A percentile compares a stretch with the other conserved stretches of the same genome.
phyloP scores from a whole-genome alignment of 1,140 invertebrate species.

The Agraylea sexmaculata region DNA sequence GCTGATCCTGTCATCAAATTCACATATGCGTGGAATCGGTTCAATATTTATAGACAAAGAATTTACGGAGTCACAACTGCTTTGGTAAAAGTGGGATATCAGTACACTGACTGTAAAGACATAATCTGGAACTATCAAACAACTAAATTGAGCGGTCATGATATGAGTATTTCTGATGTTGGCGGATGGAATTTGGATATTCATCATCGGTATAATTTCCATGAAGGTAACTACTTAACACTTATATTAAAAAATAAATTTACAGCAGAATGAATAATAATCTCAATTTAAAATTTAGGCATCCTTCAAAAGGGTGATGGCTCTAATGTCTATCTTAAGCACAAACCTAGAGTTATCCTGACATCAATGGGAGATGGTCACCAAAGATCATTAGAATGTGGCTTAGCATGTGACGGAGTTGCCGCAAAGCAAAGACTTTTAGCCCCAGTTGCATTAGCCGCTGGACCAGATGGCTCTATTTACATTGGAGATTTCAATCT shows the following conservation, averaged over 20 bases:
- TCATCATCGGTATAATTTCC: constrained; percentile 95
- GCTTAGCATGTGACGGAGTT: constrained; percentile 60
- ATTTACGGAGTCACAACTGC: constrained; percentile 87
- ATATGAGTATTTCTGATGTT: constrained; percentile 91
- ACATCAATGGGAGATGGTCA: constrained; percentile 91
- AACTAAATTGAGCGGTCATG: constrained; percentile 87
- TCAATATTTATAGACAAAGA: constrained; percentile 92
- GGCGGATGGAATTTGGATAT: constrained; percentile 96
- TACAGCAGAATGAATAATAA: background rate
- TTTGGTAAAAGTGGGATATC: constrained; percentile 90
- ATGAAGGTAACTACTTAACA: constrained; percentile 79
- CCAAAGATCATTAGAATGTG: constrained; percentile 71
- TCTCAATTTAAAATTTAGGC: constrained; percentile 37
- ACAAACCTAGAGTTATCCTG: constrained; percentile 80
- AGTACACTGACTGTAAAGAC: constrained; percentile 86
- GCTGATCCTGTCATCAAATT: constrained; percentile 93
- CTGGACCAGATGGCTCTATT: constrained; percentile 84
- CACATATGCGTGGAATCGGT: constrained; percentile 90
- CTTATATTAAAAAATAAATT: constrained; percentile 15
- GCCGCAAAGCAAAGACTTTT: constrained; percentile 73
- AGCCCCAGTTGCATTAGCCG: constrained; percentile 82
- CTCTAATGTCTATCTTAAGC: constrained; percentile 89
- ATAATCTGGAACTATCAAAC: constrained; percentile 93
- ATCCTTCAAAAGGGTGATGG: constrained; percentile 97
- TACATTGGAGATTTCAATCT: constrained; percentile 95